Conservation (phyloP, 2,113 vertebrate species). For the Eolophus roseicapilla region DNA sequence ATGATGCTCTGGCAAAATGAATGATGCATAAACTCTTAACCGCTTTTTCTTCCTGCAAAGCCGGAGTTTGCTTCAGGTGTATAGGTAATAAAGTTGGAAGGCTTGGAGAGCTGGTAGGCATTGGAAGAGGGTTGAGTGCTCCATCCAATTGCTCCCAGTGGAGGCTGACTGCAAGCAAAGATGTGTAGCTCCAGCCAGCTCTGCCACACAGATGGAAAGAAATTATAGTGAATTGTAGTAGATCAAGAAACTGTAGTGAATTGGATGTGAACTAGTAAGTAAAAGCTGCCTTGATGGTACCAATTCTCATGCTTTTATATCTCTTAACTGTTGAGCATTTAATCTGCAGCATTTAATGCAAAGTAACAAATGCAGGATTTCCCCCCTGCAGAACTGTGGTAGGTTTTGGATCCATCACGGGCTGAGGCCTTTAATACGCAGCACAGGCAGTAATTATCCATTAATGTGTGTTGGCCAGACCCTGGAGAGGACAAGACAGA, state of each 20-base stretch:
- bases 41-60: neutral
- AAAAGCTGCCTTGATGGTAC: neutral
- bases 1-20: neutral
- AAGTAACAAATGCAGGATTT: neutral
- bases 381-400: neutral
- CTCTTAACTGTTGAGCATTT: neutral
- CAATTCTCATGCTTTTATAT: neutral
- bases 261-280: neutral
- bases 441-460: neutral
- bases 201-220: neutral
- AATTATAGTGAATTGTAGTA: neutral
- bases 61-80: neutral
- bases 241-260: neutral
- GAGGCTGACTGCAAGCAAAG: neutral
- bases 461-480: neutral
- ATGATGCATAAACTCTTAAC: neutral
- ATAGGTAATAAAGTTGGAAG: neutral
- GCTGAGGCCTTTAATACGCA: neutral
- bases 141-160: neutral
- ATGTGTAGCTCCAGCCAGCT: neutral
- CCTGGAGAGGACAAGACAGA: neutral
- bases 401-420: rapidly evolving
- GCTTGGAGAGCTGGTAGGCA: neutral
- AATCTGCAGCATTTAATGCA: neutral
- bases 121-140: neutral